These are phyloP conservation scores for Diorhabda elongata DNA, from an alignment of 1,140 invertebrate species.

Conservation along the genomic window DNA sequence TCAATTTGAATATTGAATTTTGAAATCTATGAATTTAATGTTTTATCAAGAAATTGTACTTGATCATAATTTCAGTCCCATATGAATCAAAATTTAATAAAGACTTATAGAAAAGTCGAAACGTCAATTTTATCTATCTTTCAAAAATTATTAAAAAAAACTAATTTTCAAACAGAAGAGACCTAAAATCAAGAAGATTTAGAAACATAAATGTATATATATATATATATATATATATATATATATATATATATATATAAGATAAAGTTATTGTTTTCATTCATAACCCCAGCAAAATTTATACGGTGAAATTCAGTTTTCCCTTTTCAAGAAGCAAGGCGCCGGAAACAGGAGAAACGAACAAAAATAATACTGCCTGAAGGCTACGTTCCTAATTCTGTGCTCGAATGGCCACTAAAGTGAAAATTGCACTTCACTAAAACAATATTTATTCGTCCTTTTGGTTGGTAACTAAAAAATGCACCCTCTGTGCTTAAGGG, in stretches of 20 bases:
- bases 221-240: too few relatives aligned
- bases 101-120: too few relatives aligned
- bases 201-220: too few relatives aligned
- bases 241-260: background rate
- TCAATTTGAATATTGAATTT: too few relatives aligned
- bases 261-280: background rate
- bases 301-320: background rate
- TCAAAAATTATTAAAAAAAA: too few relatives aligned
- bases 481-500: slow-evolving; percentile 33
- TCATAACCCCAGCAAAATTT: background rate
- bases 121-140: too few relatives aligned
- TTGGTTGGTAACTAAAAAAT: slow-evolving; percentile 41
- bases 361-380: slow-evolving; percentile 12
- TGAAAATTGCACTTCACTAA: slow-evolving; percentile 42
- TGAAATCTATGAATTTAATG: too few relatives aligned
- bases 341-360: background rate
- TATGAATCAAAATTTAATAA: too few relatives aligned
- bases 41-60: too few relatives aligned
- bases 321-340: background rate
- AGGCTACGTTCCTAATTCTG: slow-evolving; percentile 24
- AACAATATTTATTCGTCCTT: slow-evolving; percentile 44
- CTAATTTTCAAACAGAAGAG: too few relatives aligned
- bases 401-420: slow-evolving; percentile 38
- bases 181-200: too few relatives aligned
- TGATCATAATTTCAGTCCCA: too few relatives aligned